Evolutionary conservation across 1,140 invertebrate species (phyloP).

Genomic region (Stenopsyche tienmushanensis): DNA sequence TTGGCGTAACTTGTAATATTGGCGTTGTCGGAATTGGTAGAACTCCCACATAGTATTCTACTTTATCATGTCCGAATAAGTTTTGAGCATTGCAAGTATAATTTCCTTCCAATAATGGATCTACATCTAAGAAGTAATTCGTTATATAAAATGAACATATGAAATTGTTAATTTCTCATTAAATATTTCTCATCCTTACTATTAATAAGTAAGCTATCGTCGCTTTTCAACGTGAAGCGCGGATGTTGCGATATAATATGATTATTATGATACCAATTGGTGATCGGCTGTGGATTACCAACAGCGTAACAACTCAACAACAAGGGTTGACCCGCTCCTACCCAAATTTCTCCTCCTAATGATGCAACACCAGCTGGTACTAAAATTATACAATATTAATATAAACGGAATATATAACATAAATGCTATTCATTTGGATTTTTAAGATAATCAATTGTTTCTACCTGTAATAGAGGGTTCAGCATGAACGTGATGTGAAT

Average conservation of each 20-base stretch:
- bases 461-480: conserved; percentile 42
- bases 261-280: conserved; percentile 64
- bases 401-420: neutral
- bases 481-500: conserved; percentile 47
- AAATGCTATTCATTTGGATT: neutral
- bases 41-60: conserved; percentile 76
- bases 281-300: conserved; percentile 63
- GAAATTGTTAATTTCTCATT: neutral
- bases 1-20: conserved; percentile 61
- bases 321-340: conserved; percentile 49
- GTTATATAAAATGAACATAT: neutral
- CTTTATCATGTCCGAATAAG: conserved; percentile 78
- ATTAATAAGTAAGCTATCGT: conserved; percentile 63
- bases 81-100: conserved; percentile 84
- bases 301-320: conserved; percentile 62
- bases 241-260: conserved; percentile 62
- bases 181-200: conserved; percentile 50
- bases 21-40: conserved; percentile 72
- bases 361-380: conserved; percentile 54
- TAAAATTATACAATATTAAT: conserved; percentile 37
- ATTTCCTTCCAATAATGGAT: conserved; percentile 73
- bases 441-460: too few relatives aligned
- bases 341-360: conserved; percentile 48
- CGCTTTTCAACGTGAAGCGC: conserved; percentile 60
- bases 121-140: conserved; percentile 48